phyloP scores from a whole-genome alignment of 2,113 vertebrate species.

The Oriolus oriolus region DNA sequence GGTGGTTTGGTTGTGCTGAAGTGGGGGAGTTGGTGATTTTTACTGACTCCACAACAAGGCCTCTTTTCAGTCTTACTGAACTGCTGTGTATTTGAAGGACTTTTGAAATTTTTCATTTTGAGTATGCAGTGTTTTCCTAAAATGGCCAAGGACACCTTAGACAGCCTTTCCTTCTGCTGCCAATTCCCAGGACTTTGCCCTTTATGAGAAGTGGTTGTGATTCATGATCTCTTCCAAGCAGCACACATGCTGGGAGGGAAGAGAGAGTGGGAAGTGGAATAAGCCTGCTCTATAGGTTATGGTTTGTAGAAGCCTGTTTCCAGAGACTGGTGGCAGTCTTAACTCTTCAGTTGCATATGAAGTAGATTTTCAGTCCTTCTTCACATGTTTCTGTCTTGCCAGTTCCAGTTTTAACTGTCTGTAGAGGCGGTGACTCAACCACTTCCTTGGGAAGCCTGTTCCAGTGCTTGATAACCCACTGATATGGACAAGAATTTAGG shows the following conservation, averaged over 20 bases:
- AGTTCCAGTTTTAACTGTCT: not conserved
- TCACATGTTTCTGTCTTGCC: not conserved
- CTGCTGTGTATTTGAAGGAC: not conserved
- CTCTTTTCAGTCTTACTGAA: not conserved
- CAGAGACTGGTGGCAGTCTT: not conserved
- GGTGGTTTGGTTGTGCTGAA: not conserved
- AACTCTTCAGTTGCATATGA: not conserved
- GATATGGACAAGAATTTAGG: not conserved
- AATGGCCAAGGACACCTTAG: not conserved
- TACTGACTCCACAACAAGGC: not conserved
- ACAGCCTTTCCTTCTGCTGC: slow-evolving; percentile 8
- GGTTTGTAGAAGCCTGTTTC: not conserved
- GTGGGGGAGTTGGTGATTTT: not conserved
- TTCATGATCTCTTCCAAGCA: not conserved
- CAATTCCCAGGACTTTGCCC: not conserved
- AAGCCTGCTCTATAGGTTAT: not conserved
- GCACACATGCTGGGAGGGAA: not conserved
- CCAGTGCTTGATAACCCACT: not conserved
- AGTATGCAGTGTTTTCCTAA: not conserved
- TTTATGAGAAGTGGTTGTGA: not conserved
- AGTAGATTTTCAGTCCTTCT: not conserved
- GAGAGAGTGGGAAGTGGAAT: not conserved
- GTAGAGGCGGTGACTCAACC: not conserved
- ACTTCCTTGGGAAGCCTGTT: not conserved
- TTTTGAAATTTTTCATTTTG: not conserved